Base-by-base conservation (phyloP, 2,888 invertebrate species). In the Sthenelais limicola region DNA sequence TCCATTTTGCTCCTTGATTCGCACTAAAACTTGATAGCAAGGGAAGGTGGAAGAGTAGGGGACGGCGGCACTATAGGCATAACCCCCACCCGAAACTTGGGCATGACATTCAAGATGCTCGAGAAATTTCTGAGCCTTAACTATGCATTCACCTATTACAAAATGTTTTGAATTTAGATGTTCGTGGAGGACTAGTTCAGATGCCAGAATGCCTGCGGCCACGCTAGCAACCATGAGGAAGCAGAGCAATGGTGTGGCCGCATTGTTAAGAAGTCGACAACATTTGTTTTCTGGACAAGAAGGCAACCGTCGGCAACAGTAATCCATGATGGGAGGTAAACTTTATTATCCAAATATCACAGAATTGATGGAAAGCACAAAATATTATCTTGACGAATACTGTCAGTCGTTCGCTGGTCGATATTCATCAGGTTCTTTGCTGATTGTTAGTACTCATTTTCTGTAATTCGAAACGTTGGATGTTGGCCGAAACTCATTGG, bases 221-320 rank as follows among this genome's bases (percentile, higher is more conserved):
- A 38, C 3, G 24, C 62, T 62, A 15, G 24, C 62, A 35, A 62
- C 28, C 62, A 62, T 1, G 7, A 62, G 26, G 62, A 62, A 62
- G 62, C 62, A 62, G 1, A 43, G 26, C 4, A 62, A 1, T 9
- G 62, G 62, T 1, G 43, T 62, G 15, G 26, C 62, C 12, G 62
- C 18, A 4, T 3, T 26, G 21, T 26, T 12, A 21, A 62, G 62
- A 43, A 35, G 43, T n/a, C 15, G 21, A 26, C 38, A 38, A 26
- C 38, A 35, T 24, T 62, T 62, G 38, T 38, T 38, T 24, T 62
- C 21, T 7, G 62, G 56, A n/a, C 56, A 56, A 2, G 52, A n/a
- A n/a, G n/a, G n/a, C n/a, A n/a, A n/a, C n/a, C n/a, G n/a, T n/a
- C n/a, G n/a, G n/a, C n/a, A n/a, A n/a, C n/a, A n/a, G n/a, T n/a